Conservation (phyloP, 1,140 invertebrate genomes). For the Cotesia typhae region DNA sequence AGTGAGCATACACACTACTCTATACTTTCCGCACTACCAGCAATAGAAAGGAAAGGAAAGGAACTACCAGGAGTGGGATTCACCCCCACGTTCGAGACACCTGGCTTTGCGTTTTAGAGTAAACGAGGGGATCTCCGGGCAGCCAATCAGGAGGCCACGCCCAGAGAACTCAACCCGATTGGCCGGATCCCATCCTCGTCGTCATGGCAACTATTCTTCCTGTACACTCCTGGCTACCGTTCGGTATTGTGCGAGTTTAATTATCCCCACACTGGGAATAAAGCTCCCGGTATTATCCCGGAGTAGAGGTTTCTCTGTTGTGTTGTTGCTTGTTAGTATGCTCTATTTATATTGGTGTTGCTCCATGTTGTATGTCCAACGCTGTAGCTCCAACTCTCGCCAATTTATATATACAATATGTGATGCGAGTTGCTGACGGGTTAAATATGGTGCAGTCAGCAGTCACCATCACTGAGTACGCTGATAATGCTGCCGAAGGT, state of each 20-base stretch:
- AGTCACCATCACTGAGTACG: no score
- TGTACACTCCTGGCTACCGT: slow-evolving; percentile 45
- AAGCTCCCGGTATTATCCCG: neutral
- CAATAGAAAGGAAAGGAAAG: neutral
- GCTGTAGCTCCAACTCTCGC: no score
- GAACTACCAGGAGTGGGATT: neutral
- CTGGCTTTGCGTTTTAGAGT: slow-evolving; percentile 11
- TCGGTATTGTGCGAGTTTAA: slow-evolving; percentile 56
- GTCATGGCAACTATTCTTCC: slow-evolving; percentile 59
- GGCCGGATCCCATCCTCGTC: slow-evolving; percentile 60
- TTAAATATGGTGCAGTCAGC: no score
- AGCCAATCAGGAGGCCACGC: slow-evolving; percentile 60
- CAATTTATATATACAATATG: no score
- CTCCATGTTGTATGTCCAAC: no score
- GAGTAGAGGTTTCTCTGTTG: no score
- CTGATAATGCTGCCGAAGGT: no score
- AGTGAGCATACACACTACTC: neutral
- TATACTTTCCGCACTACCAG: neutral
- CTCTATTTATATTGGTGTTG: neutral
- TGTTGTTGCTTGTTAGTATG: neutral
- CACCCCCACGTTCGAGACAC: neutral
- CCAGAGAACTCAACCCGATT: slow-evolving; percentile 52
- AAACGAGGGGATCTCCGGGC: slow-evolving; percentile 30
- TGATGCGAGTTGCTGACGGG: slow-evolving; percentile 6
- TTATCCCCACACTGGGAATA: slow-evolving; percentile 56